Conservation (phyloP, 2,888 invertebrate species). For the Andrena haemorrhoa region DNA sequence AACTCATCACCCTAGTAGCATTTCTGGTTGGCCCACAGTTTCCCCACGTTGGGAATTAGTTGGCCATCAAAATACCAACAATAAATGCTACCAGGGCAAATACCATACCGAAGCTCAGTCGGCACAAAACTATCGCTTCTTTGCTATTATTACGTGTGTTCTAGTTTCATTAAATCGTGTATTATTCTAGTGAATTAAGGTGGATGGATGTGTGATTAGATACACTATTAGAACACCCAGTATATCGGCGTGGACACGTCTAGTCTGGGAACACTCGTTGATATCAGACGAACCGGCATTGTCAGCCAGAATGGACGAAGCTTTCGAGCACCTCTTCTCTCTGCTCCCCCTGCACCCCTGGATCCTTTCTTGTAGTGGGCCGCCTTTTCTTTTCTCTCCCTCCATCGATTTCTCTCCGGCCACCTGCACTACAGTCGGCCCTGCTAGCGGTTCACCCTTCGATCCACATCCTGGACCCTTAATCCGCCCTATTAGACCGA, state of each 20-base stretch:
- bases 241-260: conserved; percentile 53
- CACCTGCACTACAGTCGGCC: conserved; percentile 48
- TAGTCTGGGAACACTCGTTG: conserved; percentile 55
- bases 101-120: too few relatives aligned
- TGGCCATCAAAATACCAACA: too few relatives aligned
- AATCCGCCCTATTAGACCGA: conserved; percentile 69
- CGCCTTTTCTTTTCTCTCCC: conserved; percentile 59
- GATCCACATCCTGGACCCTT: conserved; percentile 55
- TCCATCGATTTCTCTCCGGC: conserved; percentile 49
- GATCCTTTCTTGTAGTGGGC: conserved; percentile 64
- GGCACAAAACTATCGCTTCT: too few relatives aligned
- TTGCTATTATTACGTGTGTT: too few relatives aligned
- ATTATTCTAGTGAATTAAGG: too few relatives aligned
- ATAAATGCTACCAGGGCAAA: too few relatives aligned
- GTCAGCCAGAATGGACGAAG: conserved; percentile 71
- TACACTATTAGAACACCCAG: conserved; percentile 48
- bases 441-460: conserved; percentile 45
- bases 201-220: too few relatives aligned
- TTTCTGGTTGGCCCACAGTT: too few relatives aligned
- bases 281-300: conserved; percentile 65
- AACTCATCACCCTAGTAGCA: too few relatives aligned
- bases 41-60: too few relatives aligned
- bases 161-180: too few relatives aligned
- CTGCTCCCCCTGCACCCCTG: conserved; percentile 44
- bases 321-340: conserved; percentile 71